Evolutionary conservation across 2,888 invertebrate species (phyloP), one percentile per base, ranked within the genome.

Genomic region (Brachynemurus nebulosus): DNA sequence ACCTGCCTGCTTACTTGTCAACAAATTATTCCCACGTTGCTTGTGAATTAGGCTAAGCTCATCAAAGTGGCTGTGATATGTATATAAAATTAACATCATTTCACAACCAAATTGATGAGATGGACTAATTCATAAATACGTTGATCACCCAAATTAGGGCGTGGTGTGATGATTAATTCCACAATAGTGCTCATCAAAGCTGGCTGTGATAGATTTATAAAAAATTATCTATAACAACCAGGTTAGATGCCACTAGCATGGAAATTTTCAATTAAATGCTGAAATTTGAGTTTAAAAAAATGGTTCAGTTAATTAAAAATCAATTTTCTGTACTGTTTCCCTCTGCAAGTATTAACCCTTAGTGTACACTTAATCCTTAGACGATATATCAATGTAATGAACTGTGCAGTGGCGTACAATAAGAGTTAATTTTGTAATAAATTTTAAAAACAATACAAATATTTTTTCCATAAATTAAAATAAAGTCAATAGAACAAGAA

Each of bases 51-150:
- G 69, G 74, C 77, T 77, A 72, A 82, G 80, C 80, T 83, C 83
- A 85, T 88, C 89, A 90, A 91, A 90, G 86, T 88, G 89, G 90
- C 91, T 91, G 90, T 91, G 91, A 91, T 90, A 89, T 85, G 89
- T 77, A 59, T 61, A 54, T 54, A 62, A 65, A 64, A 66, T 38
- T n/a, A 21, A 51, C 56, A 65, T 65, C 68, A 86, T 80, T 80
- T 82, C 88, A 86, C 88, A 76, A 74, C 85, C 85, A 78, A 80
- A 82, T 88, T 85, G 86, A 84, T 76, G 78, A 76, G 70, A 69
- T 70, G 74, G 77, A 72, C 72, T 69, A 51, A 51, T 40, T 47
- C 47, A 67, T 45, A 44, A 40, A 44, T 45, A 46, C 39, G 42
- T 40, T 40, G 65, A 38, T 17, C 21, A 8, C 8, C 44, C 42